Base-by-base conservation (phyloP, 2,113 vertebrate genomes). In the Ophiodon elongatus region DNA sequence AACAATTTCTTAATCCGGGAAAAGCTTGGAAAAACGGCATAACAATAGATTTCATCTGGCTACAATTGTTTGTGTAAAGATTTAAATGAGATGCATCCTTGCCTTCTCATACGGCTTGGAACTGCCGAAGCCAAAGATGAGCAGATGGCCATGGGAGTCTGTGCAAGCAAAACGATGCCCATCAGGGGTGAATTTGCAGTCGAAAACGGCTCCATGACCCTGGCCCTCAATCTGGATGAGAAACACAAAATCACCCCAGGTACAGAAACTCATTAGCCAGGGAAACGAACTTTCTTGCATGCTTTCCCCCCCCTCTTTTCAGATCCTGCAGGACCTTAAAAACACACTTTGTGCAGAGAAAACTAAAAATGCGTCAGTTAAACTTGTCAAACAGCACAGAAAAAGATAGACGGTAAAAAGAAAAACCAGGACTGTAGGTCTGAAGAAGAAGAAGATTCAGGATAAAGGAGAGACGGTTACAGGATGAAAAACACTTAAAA, bases 111-210 rank as follows among this genome's bases (percentile, higher is more conserved):
- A 99, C 2, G 96, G 93, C 80, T 96, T 98, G 84, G 96, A 98
- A 83, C 96, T 97, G 74, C 98, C 98, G 73, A 99, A 99, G 14
- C 98, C 98, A 94, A 99, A 99, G 90, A 99, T 96, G 82, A 99
- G 85, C 72, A 99, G 95, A 88, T 99, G 98, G 33, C 98, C 98
- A 17, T 99, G 98, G 59, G 98, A 99, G 92, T 99, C 98, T 43
- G 98, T 99, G 89, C 97, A 97, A 56, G 98, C 97, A 60, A 99
- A 98, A 80, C 97, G 97, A 50, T 99, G 97, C 59, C 98, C 98
- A 67, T 99, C 97, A 11, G 97, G 96, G 35, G 98, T 99, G 90
- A 99, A 99, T 88, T 99, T 99, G 91, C 98, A 99, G 90, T 99
- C 98, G 88, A 99, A 99, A 56, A 99, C 98, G 31, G 98, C 98